Conservation (phyloP, 2,888 invertebrate species). For the Vannuccia rotundouncinata region DNA sequence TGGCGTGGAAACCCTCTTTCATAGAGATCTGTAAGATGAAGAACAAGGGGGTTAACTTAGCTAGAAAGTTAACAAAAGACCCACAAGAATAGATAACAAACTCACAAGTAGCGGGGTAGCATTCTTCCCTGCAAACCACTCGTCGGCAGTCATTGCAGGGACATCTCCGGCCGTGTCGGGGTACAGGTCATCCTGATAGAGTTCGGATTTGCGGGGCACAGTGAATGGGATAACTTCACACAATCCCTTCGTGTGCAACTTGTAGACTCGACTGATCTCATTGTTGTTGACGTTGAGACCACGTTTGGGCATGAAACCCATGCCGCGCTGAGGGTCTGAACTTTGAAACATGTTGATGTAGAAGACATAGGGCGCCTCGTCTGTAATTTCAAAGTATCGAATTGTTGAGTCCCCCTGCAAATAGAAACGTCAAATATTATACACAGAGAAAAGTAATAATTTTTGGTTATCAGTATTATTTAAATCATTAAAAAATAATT, state of each 20-base stretch:
- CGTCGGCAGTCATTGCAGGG: slow-evolving; percentile 74
- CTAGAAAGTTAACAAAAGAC: too few relatives aligned
- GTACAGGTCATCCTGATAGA: slow-evolving; percentile 71
- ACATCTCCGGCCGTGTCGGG: slow-evolving; percentile 81
- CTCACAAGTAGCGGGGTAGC: slow-evolving; percentile 66
- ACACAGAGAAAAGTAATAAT: too few relatives aligned
- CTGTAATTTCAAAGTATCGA: slow-evolving; percentile 84
- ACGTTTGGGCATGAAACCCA: slow-evolving; percentile 85
- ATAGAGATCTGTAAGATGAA: too few relatives aligned
- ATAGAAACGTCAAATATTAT: too few relatives aligned
- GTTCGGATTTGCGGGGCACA: slow-evolving; percentile 74
- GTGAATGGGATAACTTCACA: slow-evolving; percentile 91
- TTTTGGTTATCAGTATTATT: too few relatives aligned
- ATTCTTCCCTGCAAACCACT: slow-evolving; percentile 77
- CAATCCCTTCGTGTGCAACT: slow-evolving; percentile 73
- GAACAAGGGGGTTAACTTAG: too few relatives aligned
- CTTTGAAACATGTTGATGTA: slow-evolving; percentile 83
- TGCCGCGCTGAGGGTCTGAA: slow-evolving; percentile 79
- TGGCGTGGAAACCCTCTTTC: too few relatives aligned
- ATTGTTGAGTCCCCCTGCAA: slow-evolving; percentile 84
- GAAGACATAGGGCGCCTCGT: slow-evolving; percentile 80
- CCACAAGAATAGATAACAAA: too few relatives aligned
- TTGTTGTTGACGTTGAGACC: slow-evolving; percentile 74
- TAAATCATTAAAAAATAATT: too few relatives aligned
- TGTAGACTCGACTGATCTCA: slow-evolving; percentile 74